Evolutionary conservation across 2,113 vertebrate species (phyloP).

Genomic region (Desmodus rotundus): DNA sequence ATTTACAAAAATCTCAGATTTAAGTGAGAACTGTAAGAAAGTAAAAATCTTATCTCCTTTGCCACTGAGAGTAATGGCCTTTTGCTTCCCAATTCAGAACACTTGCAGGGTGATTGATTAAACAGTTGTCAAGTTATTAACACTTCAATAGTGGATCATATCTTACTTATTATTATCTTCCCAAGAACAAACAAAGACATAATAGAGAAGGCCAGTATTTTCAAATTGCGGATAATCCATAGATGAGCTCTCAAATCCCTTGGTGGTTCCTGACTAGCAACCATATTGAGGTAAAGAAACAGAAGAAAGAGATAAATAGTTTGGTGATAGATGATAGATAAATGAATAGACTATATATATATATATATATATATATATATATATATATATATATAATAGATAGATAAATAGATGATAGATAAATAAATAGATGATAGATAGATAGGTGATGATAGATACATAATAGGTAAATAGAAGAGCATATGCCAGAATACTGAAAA

Average conservation of each 20-base stretch:
- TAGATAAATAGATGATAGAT: neutral
- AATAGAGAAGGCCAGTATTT: neutral
- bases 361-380: too few relatives aligned
- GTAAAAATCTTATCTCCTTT: neutral
- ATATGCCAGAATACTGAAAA: neutral
- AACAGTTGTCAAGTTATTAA: neutral
- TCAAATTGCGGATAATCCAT: neutral
- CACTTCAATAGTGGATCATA: neutral
- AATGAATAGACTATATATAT: too few relatives aligned
- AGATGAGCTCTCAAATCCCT: neutral
- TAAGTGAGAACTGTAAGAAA: neutral
- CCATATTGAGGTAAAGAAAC: neutral
- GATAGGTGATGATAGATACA: too few relatives aligned
- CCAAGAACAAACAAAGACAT: neutral
- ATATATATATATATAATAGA: neutral
- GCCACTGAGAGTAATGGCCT: neutral
- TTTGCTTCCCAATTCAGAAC: neutral
- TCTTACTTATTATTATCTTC: neutral
- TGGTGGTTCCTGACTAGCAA: neutral
- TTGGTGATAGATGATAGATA: neutral
- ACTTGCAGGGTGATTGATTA: neutral
- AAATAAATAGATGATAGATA: neutral
- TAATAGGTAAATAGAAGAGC: neutral
- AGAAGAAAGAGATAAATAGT: neutral
- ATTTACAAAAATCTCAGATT: neutral